phyloP scores from a whole-genome alignment of 2,888 invertebrate genomes.

The Hypsopygia costalis region DNA sequence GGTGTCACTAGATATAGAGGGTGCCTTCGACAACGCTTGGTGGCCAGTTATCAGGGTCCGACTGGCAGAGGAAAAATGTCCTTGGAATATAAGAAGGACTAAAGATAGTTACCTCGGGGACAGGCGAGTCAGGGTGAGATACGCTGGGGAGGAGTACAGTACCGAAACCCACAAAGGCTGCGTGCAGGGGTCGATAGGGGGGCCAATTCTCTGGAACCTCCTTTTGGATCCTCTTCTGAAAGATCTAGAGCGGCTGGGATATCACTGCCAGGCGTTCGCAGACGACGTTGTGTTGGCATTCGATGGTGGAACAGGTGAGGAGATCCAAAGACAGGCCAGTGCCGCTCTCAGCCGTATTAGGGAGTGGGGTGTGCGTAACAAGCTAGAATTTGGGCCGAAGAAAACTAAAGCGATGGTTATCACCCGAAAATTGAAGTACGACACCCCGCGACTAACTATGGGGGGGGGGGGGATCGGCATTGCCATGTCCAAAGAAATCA shows the following conservation, averaged over 20 bases:
- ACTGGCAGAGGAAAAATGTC: not conserved
- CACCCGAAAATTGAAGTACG: not conserved
- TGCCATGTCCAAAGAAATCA: not conserved
- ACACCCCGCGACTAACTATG: not conserved
- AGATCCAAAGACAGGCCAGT: slow-evolving; percentile 5
- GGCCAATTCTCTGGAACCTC: slow-evolving; percentile 16
- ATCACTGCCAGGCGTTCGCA: slow-evolving; percentile 14
- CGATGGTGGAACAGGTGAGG: not conserved
- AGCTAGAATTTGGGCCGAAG: slow-evolving; percentile 13
- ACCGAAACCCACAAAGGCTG: slow-evolving; percentile 11
- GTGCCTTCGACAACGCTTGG: slow-evolving; percentile 3
- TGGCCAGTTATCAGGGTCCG: not conserved
- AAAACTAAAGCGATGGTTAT: slow-evolving; percentile 3
- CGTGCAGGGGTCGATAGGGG: slow-evolving; percentile 16
- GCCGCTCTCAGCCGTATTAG: slow-evolving; percentile 9
- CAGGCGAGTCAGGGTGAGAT: not conserved
- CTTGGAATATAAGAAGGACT: not conserved
- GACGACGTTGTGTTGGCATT: slow-evolving; percentile 11
- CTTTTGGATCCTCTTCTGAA: slow-evolving; percentile 11
- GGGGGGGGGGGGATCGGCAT: not conserved
- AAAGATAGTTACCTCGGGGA: not conserved
- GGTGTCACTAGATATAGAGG: not conserved
- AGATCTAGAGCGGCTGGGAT: not conserved
- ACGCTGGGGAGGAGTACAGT: not conserved
- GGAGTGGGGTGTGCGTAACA: slow-evolving; percentile 13